Conservation (phyloP, 2,888 invertebrate genomes). For the Sinodicranocentrus sp. region DNA sequence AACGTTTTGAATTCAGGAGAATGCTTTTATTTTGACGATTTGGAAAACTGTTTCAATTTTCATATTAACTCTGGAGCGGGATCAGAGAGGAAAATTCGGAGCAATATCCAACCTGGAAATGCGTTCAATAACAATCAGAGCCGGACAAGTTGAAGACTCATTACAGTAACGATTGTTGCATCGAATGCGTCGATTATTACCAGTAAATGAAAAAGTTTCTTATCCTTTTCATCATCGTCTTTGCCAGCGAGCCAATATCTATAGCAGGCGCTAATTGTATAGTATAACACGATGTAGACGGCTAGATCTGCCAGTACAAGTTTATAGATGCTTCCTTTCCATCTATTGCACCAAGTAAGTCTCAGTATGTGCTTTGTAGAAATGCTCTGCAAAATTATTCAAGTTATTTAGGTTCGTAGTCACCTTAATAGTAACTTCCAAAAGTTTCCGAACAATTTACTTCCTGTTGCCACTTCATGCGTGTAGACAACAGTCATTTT, state of each 20-base stretch:
- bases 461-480: constrained; percentile 88
- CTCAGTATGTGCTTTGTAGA: no score
- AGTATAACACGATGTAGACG: constrained; percentile 78
- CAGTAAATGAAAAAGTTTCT: constrained; percentile 10
- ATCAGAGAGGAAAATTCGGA: constrained; percentile 77
- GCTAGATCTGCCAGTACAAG: constrained; percentile 79
- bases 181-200: not conserved
- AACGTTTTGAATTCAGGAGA: no score
- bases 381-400: no score
- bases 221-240: constrained; percentile 12
- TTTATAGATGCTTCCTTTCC: constrained; percentile 80
- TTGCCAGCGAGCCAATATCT: constrained; percentile 69
- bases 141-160: not conserved
- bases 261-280: constrained; percentile 78
- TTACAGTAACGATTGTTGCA: constrained; percentile 1
- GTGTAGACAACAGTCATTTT: constrained; percentile 92
- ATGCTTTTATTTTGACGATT: constrained; percentile 77
- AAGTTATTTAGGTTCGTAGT: constrained; percentile 17
- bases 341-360: constrained; percentile 77
- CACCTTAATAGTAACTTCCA: constrained; percentile 90
- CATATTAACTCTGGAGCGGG: constrained; percentile 80
- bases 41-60: no score
- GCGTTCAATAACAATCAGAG: no score
- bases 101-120: constrained; percentile 42
- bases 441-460: constrained; percentile 92